A percentile compares a stretch with the other conserved stretches of the same genome.
phyloP scores from a whole-genome alignment of 1,140 invertebrate species.

The Heliconius hermathena region DNA sequence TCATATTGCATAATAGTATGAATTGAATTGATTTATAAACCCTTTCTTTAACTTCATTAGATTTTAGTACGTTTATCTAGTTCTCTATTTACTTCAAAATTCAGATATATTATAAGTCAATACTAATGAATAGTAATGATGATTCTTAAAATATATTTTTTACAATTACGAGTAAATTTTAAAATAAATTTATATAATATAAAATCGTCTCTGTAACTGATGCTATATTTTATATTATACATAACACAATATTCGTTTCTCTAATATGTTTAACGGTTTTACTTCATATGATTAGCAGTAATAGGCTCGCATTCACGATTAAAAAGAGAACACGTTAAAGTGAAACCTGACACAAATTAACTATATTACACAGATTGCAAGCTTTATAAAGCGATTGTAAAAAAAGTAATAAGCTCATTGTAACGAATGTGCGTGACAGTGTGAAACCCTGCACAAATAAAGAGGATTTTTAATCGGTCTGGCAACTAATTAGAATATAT shows the following conservation, averaged over 20 bases:
- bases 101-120: neutral
- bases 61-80: neutral
- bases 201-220: neutral
- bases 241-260: neutral
- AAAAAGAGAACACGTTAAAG: neutral
- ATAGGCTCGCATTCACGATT: neutral
- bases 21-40: neutral
- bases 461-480: conserved; percentile 37
- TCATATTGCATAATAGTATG: neutral
- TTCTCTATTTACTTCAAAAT: neutral
- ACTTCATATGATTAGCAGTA: neutral
- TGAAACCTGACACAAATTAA: conserved; percentile 12
- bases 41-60: neutral
- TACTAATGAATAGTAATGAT: too few species aligned
- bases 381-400: conserved; percentile 21
- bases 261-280: conserved; percentile 5
- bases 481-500: conserved; percentile 32
- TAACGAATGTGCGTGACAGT: conserved; percentile 29
- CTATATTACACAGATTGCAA: conserved; percentile 21
- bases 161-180: neutral
- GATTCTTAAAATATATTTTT: neutral
- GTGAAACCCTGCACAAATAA: conserved; percentile 33
- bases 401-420: neutral
- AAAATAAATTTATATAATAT: too few species aligned
- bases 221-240: neutral